Evolutionary conservation across 2,113 vertebrate genomes (phyloP).

Genomic region (Limnothrissa miodon): DNA sequence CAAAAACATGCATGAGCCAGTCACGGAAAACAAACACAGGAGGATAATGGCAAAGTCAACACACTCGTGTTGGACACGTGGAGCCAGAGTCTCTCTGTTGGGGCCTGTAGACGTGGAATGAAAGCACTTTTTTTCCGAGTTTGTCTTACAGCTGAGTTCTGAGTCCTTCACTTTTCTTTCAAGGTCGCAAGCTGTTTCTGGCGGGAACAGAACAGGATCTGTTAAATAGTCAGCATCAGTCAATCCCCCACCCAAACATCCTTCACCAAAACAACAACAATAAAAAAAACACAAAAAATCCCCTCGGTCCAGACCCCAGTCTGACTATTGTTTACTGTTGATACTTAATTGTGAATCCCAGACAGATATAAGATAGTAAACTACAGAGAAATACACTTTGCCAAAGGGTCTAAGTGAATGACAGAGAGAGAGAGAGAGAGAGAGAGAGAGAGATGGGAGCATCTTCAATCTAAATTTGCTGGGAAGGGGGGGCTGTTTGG

Average conservation of each 20-base stretch:
- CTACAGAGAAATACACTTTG: neutral
- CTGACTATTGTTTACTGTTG: slow-evolving; percentile 5
- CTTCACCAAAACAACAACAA: neutral
- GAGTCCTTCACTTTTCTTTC: neutral
- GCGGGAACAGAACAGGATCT: neutral
- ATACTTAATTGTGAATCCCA: neutral
- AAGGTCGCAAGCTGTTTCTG: slow-evolving; percentile 2
- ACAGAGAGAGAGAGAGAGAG: neutral
- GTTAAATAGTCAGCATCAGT: neutral
- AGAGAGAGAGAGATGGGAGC: neutral
- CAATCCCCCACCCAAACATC: neutral
- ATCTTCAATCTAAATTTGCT: slow-evolving; percentile 4
- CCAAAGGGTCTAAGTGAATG: neutral
- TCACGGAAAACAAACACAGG: neutral
- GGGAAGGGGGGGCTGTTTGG: neutral
- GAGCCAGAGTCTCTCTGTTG: neutral
- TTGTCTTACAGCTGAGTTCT: neutral
- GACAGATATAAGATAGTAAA: neutral
- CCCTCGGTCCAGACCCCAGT: neutral
- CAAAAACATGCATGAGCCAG: neutral
- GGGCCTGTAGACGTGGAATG: neutral
- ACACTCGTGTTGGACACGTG: neutral
- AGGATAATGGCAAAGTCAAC: slow-evolving; percentile 13
- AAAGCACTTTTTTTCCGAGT: neutral
- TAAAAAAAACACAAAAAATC: neutral